phyloP scores from a whole-genome alignment of 2,113 vertebrate genomes.

The Catharus fuscescens region DNA sequence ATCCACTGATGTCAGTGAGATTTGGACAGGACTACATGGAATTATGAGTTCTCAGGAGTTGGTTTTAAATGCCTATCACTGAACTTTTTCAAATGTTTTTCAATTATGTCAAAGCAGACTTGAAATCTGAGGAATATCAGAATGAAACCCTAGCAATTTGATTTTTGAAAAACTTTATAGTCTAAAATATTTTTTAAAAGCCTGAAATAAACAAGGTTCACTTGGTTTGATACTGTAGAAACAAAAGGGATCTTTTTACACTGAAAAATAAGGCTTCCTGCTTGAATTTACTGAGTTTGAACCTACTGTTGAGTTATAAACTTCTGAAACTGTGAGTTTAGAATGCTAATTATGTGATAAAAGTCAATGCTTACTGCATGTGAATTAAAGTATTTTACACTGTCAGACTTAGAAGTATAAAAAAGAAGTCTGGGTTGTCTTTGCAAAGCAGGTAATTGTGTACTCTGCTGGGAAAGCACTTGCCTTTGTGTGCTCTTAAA shows the following conservation, averaged over 20 bases:
- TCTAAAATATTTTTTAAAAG: background rate
- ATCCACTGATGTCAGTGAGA: background rate
- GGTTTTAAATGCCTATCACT: background rate
- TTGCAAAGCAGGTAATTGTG: slow-evolving; percentile 20
- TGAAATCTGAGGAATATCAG: background rate
- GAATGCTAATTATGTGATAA: slow-evolving; percentile 53
- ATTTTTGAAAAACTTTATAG: too few species aligned
- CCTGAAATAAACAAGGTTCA: background rate
- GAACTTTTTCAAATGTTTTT: background rate
- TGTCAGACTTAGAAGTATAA: background rate
- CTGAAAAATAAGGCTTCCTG: background rate
- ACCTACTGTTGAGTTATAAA: slow-evolving; percentile 28
- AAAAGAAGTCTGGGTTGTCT: slow-evolving; percentile 16
- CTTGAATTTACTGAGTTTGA: slow-evolving; percentile 16
- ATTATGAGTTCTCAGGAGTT: background rate
- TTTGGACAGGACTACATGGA: background rate
- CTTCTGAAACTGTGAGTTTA: slow-evolving; percentile 23
- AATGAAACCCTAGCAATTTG: background rate
- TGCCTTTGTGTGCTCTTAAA: background rate
- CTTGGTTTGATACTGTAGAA: background rate
- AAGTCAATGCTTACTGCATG: background rate
- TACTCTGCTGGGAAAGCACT: slow-evolving; percentile 28
- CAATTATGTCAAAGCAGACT: background rate
- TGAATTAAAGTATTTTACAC: slow-evolving; percentile 8
- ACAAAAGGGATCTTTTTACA: background rate